phyloP scores from a whole-genome alignment of 2,113 vertebrate genomes.

The Periophthalmus modestus region DNA sequence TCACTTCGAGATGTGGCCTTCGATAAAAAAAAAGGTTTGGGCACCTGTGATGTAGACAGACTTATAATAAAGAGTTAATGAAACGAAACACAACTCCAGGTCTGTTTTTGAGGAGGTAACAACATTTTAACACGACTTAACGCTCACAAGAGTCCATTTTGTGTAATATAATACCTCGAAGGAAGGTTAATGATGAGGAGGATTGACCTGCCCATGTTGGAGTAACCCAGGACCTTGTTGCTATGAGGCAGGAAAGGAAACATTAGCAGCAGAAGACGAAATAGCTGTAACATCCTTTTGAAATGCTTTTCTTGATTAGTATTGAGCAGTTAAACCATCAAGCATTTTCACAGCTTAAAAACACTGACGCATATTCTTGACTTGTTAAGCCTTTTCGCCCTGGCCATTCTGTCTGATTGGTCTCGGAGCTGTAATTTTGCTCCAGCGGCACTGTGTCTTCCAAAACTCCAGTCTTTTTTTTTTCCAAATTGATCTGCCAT shows the following conservation, averaged over 20 bases:
- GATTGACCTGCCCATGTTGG: background rate
- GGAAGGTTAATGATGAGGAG: too few relatives aligned
- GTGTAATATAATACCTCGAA: too few relatives aligned
- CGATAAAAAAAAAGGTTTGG: too few relatives aligned
- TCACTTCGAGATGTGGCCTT: too few relatives aligned
- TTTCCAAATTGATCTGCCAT: constrained; percentile 13
- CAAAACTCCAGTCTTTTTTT: background rate
- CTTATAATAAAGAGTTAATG: too few relatives aligned
- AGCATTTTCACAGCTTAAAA: background rate
- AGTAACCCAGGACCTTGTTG: background rate
- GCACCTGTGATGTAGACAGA: too few relatives aligned
- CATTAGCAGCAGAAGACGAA: background rate
- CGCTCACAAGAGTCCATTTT: too few relatives aligned
- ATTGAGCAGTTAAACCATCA: background rate
- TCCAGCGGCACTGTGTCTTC: background rate
- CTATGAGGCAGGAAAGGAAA: too few relatives aligned
- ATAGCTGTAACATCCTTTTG: background rate
- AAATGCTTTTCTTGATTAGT: background rate
- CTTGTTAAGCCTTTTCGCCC: background rate
- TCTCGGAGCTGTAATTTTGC: background rate
- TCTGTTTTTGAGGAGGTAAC: too few relatives aligned
- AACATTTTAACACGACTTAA: too few relatives aligned
- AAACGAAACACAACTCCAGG: too few relatives aligned
- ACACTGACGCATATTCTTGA: background rate
- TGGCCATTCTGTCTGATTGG: constrained; percentile 2